A percentile compares a stretch with the other conserved stretches of the same genome.
Evolutionary conservation across 2,888 invertebrate genomes (phyloP).

Genomic region (Gymnoscelis rufifasciata): DNA sequence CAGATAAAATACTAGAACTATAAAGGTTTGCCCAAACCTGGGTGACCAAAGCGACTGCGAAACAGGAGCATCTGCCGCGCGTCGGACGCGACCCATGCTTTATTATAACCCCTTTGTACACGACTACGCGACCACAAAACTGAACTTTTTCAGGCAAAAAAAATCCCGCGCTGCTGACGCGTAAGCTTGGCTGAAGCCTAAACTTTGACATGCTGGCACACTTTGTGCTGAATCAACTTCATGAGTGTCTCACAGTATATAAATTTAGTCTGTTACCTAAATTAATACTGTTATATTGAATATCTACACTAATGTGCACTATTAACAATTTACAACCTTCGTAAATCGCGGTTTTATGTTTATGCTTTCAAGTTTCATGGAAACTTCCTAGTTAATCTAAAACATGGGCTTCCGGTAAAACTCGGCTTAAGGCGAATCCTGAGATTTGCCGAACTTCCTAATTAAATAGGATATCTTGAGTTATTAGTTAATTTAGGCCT

Average conservation of each 20-base stretch:
- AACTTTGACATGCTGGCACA: too few relatives aligned
- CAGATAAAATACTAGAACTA: too few relatives aligned
- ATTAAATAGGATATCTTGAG: constrained; percentile 15
- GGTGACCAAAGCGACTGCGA: too few relatives aligned
- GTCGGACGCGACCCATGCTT: too few relatives aligned
- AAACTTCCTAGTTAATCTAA: constrained; percentile 14
- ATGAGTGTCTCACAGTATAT: neutral
- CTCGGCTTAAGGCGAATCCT: constrained; percentile 16
- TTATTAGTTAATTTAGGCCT: neutral
- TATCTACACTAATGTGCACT: constrained; percentile 22
- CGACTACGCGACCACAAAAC: too few relatives aligned
- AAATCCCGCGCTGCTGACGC: too few relatives aligned
- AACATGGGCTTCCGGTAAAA: constrained; percentile 11
- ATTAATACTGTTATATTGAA: constrained; percentile 22
- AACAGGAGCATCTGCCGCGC: too few relatives aligned
- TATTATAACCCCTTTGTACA: too few relatives aligned
- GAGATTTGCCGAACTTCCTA: constrained; percentile 16
- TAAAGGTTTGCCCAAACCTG: too few relatives aligned
- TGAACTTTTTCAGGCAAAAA: too few relatives aligned
- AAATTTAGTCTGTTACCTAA: neutral
- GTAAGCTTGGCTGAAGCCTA: too few relatives aligned
- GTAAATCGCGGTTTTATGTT: constrained; percentile 24
- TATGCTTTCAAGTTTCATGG: constrained; percentile 21
- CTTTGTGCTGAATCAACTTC: too few relatives aligned
- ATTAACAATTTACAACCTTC: constrained; percentile 21